Conservation (phyloP, 2,888 invertebrate genomes). For the Tillus elongatus region DNA sequence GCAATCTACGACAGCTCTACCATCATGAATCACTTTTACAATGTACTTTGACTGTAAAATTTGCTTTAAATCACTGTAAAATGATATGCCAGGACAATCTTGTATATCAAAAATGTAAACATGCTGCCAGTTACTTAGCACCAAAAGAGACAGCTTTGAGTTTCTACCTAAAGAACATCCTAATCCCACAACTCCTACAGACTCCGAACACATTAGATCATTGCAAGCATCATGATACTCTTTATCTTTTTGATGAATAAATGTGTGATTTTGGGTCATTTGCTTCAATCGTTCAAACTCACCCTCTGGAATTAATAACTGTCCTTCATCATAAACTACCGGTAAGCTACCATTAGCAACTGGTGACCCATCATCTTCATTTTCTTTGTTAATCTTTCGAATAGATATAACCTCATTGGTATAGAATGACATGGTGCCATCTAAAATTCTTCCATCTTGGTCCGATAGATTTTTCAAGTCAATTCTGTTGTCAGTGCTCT, state of each 20-base stretch:
- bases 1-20: slow-evolving; percentile 49
- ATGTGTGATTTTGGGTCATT: background rate
- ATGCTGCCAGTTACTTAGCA: slow-evolving; percentile 10
- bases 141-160: slow-evolving; percentile 10
- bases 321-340: too few relatives aligned
- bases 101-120: slow-evolving; percentile 15
- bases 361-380: too few relatives aligned
- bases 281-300: background rate
- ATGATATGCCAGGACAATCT: background rate
- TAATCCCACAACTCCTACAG: slow-evolving; percentile 13
- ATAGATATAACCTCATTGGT: background rate
- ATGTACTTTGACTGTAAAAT: slow-evolving; percentile 43
- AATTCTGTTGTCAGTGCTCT: background rate
- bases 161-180: slow-evolving; percentile 8
- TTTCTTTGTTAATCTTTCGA: background rate
- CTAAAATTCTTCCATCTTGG: background rate
- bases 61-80: slow-evolving; percentile 41
- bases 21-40: slow-evolving; percentile 53
- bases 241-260: slow-evolving; percentile 1
- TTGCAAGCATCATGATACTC: slow-evolving; percentile 7
- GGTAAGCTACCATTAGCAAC: too few relatives aligned
- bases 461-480: background rate
- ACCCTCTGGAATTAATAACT: background rate
- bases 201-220: slow-evolving; percentile 10
- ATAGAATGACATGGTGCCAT: background rate